Evolutionary conservation across 2,888 invertebrate genomes (phyloP).

Genomic region (Steromphala cineraria): DNA sequence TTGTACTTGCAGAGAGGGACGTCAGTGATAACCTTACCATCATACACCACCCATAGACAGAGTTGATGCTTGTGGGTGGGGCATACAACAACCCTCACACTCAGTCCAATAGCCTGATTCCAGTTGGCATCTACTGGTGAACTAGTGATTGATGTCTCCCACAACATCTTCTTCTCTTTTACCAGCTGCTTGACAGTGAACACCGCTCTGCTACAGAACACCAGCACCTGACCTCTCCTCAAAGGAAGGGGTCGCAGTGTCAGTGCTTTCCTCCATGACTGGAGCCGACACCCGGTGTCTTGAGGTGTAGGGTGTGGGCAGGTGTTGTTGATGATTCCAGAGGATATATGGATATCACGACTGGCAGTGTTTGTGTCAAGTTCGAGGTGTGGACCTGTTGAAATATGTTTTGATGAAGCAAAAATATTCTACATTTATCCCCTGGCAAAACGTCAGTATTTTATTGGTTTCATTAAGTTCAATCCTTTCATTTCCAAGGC

Average conservation of each 20-base stretch:
- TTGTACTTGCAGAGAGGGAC: neutral
- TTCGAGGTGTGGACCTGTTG: neutral
- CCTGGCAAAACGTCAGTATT: too few relatives aligned
- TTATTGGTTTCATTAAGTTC: too few relatives aligned
- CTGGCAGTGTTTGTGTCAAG: neutral
- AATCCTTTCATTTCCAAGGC: too few relatives aligned
- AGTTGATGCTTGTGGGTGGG: neutral
- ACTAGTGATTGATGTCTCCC: neutral
- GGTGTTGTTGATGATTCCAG: neutral
- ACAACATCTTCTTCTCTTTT: neutral
- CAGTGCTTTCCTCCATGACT: neutral
- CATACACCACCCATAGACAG: neutral
- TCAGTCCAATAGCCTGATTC: neutral
- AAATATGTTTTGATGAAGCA: too few relatives aligned
- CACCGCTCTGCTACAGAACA: neutral
- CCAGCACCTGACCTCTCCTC: neutral
- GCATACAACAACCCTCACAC: neutral
- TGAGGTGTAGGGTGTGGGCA: neutral
- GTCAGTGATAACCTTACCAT: neutral
- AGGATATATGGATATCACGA: neutral
- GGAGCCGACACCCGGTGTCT: neutral
- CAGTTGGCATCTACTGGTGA: neutral
- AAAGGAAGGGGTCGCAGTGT: neutral
- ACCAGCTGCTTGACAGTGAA: neutral
- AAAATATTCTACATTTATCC: too few relatives aligned